Conservation (phyloP, 2,797 vertebrate species). For the Liasis olivaceus region DNA sequence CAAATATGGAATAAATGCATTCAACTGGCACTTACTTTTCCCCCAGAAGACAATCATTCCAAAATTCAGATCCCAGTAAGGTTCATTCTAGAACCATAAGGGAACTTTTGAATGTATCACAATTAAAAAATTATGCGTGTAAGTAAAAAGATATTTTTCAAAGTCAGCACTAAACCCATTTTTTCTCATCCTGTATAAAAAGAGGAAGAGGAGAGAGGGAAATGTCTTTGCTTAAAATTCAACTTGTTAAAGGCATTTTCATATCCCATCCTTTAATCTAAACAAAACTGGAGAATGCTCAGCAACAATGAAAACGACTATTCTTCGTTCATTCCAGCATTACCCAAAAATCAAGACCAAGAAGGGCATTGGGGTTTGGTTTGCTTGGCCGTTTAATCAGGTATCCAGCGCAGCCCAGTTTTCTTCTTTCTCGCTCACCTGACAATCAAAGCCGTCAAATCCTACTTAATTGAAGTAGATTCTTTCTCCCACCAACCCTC, state of each 20-base stretch:
- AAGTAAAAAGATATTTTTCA: neutral
- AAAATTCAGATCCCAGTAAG: neutral
- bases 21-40: neutral
- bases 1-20: neutral
- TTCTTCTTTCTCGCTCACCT: neutral
- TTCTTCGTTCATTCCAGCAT: neutral
- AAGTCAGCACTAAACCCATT: neutral
- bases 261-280: neutral
- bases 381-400: neutral
- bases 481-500: neutral
- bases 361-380: neutral
- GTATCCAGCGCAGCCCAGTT: neutral
- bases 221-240: neutral
- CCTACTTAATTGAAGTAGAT: neutral
- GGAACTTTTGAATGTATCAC: neutral
- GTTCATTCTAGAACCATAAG: neutral
- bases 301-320: neutral
- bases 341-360: neutral
- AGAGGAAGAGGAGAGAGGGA: neutral
- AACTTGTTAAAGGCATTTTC: neutral
- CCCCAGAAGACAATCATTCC: neutral
- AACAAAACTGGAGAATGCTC: neutral
- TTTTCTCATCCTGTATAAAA: neutral
- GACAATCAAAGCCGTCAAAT: neutral
- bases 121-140: neutral